Conservation (phyloP, 1,140 invertebrate genomes). For the Melipona quadrifasciata region DNA sequence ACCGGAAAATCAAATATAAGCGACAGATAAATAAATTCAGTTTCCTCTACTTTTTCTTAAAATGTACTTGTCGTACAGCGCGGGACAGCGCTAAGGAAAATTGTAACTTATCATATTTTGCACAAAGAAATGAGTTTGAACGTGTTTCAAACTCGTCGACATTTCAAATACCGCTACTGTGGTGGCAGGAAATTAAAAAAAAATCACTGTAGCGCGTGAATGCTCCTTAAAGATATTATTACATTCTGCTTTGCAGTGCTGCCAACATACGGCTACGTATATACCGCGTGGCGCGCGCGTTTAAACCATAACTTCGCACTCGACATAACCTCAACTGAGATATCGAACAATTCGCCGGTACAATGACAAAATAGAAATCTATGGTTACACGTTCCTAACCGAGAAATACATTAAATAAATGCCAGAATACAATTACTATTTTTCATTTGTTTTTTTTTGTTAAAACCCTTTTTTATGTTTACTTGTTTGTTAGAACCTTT, state of each 20-base stretch:
- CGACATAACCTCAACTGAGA: constrained; percentile 27
- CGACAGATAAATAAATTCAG: background rate
- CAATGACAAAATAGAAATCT: background rate
- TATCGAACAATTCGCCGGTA: background rate
- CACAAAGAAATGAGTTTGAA: background rate
- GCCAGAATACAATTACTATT: background rate
- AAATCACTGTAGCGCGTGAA: background rate
- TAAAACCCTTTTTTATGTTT: background rate
- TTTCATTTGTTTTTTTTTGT: background rate
- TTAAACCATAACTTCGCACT: constrained; percentile 24
- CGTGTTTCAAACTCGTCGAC: too few relatives aligned
- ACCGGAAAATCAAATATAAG: background rate
- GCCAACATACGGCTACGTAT: background rate
- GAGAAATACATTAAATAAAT: background rate
- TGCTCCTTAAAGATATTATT: background rate
- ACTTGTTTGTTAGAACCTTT: background rate
- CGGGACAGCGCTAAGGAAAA: background rate
- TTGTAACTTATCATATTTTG: background rate
- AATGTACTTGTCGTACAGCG: background rate
- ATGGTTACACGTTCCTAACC: background rate
- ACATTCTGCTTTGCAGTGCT: background rate
- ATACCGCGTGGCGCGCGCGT: constrained; percentile 9
- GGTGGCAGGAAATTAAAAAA: too few relatives aligned
- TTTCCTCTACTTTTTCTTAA: background rate
- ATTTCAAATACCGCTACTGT: too few relatives aligned